Base-by-base conservation (phyloP, 1,140 invertebrate species). In the Phymastichus coffea region DNA sequence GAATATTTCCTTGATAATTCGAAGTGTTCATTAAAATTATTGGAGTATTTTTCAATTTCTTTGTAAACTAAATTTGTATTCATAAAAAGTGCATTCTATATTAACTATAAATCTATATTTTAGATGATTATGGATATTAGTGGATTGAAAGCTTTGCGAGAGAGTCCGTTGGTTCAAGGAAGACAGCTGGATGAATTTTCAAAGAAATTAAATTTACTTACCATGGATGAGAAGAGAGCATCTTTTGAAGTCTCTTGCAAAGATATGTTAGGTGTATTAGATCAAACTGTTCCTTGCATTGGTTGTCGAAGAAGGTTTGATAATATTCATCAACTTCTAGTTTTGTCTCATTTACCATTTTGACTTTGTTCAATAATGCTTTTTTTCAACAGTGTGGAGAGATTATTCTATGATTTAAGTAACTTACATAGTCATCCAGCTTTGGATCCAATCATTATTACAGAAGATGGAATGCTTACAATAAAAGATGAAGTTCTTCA, bases 41-140 rank as follows among this genome's bases (percentile, higher is more conserved):
- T n/a, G n/a, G n/a, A n/a, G n/a, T n/a, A n/a, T n/a, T n/a, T n/a
- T n/a, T n/a, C n/a, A n/a, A n/a, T n/a, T n/a, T n/a, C n/a, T n/a
- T n/a, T n/a, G n/a, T n/a, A n/a, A n/a, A n/a, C n/a, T n/a, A n/a
- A n/a, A n/a, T n/a, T n/a, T n/a, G n/a, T n/a, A n/a, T n/a, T n/a
- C n/a, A n/a, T n/a, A n/a, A n/a, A n/a, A n/a, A n/a, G n/a, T n/a
- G n/a, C n/a, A n/a, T n/a, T n/a, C n/a, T n/a, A n/a, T n/a, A n/a
- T n/a, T n/a, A n/a, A n/a, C n/a, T n/a, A n/a, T n/a, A n/a, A n/a
- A n/a, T n/a, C n/a, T n/a, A n/a, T n/a, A n/a, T n/a, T n/a, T 63
- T 66, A 95, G 93, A 92, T 96, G 90, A 86, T 95, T 58, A 91
- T 95, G 87, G 92, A 95, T 80, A 85, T 95, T 68, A 91, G 86